A percentile compares a stretch with the other conserved stretches of the same genome.
Evolutionary conservation across 2,888 invertebrate species (phyloP).

Genomic region (Caenorhabditis sp.): DNA sequence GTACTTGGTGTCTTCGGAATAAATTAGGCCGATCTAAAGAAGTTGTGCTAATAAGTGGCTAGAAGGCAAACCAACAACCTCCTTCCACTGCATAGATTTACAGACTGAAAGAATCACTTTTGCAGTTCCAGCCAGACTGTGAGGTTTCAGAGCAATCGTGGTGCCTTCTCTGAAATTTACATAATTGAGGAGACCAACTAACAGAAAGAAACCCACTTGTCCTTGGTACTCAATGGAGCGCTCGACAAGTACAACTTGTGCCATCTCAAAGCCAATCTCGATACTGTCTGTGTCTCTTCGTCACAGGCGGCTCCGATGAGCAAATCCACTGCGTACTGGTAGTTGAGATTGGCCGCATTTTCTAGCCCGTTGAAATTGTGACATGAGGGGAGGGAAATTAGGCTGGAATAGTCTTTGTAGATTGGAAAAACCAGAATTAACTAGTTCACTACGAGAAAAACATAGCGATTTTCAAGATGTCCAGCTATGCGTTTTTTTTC

Average conservation of each 20-base stretch:
- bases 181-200: too few species aligned
- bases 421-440: background rate
- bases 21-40: conserved; percentile 64
- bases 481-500: too few species aligned
- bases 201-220: conserved; percentile 59
- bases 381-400: conserved; percentile 70
- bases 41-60: too few species aligned
- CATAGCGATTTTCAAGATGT: too few species aligned
- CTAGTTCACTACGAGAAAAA: background rate
- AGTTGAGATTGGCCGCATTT: conserved; percentile 69
- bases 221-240: conserved; percentile 58
- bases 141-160: conserved; percentile 66
- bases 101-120: conserved; percentile 54
- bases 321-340: conserved; percentile 67
- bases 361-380: conserved; percentile 74
- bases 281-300: conserved; percentile 70
- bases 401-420: conserved; percentile 42
- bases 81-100: conserved; percentile 61
- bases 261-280: conserved; percentile 69
- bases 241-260: conserved; percentile 61
- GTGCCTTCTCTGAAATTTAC: conserved; percentile 58
- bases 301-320: conserved; percentile 71
- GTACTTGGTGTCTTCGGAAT: conserved; percentile 61
- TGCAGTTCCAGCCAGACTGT: conserved; percentile 59
- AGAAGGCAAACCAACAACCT: too few species aligned